A percentile compares a stretch with the other conserved stretches of the same genome.
phyloP scores from a whole-genome alignment of 2,888 invertebrate species.

The Amphipyra tragopoginis region DNA sequence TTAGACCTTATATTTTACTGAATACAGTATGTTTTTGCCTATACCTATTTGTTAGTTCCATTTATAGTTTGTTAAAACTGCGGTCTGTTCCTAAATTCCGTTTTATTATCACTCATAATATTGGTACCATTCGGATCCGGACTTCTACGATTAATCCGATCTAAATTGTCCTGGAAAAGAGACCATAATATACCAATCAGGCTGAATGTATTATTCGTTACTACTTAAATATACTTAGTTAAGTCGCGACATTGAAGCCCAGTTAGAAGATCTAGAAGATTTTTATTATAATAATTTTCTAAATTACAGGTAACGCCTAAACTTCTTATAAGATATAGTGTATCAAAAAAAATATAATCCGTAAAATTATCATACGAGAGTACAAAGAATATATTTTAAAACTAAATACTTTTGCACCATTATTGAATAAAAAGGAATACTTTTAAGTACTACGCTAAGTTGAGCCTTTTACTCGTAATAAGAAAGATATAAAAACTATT shows the following conservation, averaged over 20 bases:
- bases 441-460: constrained; percentile 60
- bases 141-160: background rate
- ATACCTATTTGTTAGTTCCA: too few relatives aligned
- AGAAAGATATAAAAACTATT: constrained; percentile 33
- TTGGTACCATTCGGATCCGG: too few relatives aligned
- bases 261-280: constrained; percentile 12
- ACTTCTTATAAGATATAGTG: constrained; percentile 27
- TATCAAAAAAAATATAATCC: constrained; percentile 35
- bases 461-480: constrained; percentile 48
- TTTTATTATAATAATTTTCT: constrained; percentile 28
- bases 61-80: too few relatives aligned
- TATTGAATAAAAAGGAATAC: constrained; percentile 50
- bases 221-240: constrained; percentile 16
- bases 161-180: constrained; percentile 11
- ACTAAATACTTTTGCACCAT: constrained; percentile 58
- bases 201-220: constrained; percentile 4
- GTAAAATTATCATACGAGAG: constrained; percentile 42
- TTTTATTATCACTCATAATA: too few relatives aligned
- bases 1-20: background rate
- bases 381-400: constrained; percentile 49
- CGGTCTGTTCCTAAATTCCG: too few relatives aligned
- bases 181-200: constrained; percentile 37
- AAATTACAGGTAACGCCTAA: constrained; percentile 43
- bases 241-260: constrained; percentile 3
- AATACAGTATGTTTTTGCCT: background rate